Conservation (phyloP, 2,113 vertebrate species). For the Emydura subglobosa region DNA sequence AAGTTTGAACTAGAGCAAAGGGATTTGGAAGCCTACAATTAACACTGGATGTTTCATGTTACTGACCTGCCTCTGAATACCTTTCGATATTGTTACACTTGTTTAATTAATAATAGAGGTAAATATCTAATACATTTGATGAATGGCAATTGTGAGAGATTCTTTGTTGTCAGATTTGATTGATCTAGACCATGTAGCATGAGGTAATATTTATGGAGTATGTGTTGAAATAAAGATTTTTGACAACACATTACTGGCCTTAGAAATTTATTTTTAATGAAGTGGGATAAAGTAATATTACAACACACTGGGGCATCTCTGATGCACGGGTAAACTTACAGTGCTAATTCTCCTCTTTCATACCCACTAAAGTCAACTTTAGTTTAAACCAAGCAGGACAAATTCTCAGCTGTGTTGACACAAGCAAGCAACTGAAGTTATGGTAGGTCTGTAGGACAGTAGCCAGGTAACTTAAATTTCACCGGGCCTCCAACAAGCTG, state of each 20-base stretch:
- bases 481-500: not conserved
- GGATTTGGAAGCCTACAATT: not conserved
- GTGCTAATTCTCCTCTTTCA: not conserved
- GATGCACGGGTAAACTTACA: not conserved
- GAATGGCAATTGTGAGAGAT: not conserved
- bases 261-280: not conserved
- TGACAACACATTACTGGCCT: not conserved
- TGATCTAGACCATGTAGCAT: not conserved
- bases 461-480: too few relatives aligned
- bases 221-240: not conserved
- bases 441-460: too few relatives aligned
- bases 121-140: not conserved
- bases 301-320: not conserved
- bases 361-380: rapidly evolving
- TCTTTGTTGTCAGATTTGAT: not conserved
- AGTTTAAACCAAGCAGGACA: not conserved
- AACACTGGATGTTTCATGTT: not conserved
- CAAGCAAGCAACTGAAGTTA: too few relatives aligned
- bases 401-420: not conserved
- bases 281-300: not conserved
- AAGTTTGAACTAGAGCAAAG: not conserved
- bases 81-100: not conserved
- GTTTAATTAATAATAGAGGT: not conserved
- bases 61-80: not conserved
- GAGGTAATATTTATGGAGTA: not conserved